Evolutionary conservation across 2,888 invertebrate species (phyloP).

Genomic region (Therioaphis trifolii): DNA sequence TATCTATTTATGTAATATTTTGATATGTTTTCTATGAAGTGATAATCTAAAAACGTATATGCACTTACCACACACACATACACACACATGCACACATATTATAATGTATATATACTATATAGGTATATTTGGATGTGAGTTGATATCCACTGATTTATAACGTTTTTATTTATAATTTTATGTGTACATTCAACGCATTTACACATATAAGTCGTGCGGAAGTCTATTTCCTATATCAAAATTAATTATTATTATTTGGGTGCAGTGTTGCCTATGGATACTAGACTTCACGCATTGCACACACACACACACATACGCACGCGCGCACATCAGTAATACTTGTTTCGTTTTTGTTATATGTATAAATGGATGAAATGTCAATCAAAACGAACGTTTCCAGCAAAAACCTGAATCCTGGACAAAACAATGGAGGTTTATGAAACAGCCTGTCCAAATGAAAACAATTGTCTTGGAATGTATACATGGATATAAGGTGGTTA

Average conservation of each 20-base stretch:
- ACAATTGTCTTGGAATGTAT: conserved; percentile 53
- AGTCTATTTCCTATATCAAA: conserved; percentile 53
- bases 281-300: conserved; percentile 49
- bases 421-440: conserved; percentile 45
- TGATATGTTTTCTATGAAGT: too few species aligned
- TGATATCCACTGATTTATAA: not conserved
- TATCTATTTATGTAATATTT: too few species aligned
- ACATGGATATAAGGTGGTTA: conserved; percentile 56
- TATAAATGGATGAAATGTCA: conserved; percentile 41
- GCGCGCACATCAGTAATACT: not conserved
- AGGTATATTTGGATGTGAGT: too few species aligned
- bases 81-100: too few species aligned
- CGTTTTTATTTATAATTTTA: not conserved
- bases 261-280: conserved; percentile 56
- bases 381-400: conserved; percentile 43
- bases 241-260: conserved; percentile 58
- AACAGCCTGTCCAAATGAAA: conserved; percentile 38
- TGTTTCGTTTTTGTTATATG: conserved; percentile 2
- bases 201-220: conserved; percentile 32
- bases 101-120: not conserved
- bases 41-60: too few species aligned
- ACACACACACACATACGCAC: conserved; percentile 41
- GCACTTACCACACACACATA: too few species aligned
- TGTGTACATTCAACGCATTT: not conserved
- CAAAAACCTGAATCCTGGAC: not conserved